These are phyloP conservation scores for Microplitis demolitor DNA, from an alignment of 1,140 invertebrate genomes.

Conservation along the genomic window DNA sequence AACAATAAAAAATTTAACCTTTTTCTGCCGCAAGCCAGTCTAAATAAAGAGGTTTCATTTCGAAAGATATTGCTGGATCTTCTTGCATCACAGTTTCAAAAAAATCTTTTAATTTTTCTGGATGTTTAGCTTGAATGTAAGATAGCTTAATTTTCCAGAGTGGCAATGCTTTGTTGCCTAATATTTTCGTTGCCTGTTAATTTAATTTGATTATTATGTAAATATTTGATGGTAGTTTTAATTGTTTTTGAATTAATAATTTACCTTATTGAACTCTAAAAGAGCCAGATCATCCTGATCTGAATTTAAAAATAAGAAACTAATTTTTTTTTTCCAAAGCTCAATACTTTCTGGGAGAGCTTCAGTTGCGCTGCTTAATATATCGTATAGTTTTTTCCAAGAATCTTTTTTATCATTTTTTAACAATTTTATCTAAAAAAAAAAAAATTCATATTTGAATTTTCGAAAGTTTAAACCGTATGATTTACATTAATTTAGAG, in stretches of 20 bases:
- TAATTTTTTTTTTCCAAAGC: slow-evolving; percentile 60
- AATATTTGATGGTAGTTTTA: neutral
- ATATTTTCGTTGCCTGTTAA: slow-evolving; percentile 49
- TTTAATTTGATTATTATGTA: slow-evolving; percentile 27
- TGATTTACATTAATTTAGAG: too few relatives aligned
- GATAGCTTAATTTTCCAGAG: slow-evolving; percentile 60
- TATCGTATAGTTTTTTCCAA: slow-evolving; percentile 49
- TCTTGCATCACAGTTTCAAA: slow-evolving; percentile 55
- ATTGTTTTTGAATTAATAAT: too few relatives aligned
- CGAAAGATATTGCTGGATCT: slow-evolving; percentile 45
- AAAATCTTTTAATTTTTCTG: slow-evolving; percentile 55
- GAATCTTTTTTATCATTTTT: slow-evolving; percentile 41
- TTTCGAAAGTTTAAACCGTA: too few relatives aligned
- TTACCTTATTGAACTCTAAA: slow-evolving; percentile 47
- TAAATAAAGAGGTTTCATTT: slow-evolving; percentile 59
- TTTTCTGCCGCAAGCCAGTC: slow-evolving; percentile 60
- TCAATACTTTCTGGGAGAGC: slow-evolving; percentile 53
- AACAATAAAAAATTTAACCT: slow-evolving; percentile 45
- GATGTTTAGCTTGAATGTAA: slow-evolving; percentile 53
- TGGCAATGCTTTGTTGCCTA: slow-evolving; percentile 54
- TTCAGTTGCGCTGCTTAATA: slow-evolving; percentile 58
- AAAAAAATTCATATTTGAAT: too few relatives aligned
- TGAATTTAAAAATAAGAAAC: slow-evolving; percentile 45
- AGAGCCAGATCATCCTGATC: slow-evolving; percentile 45
- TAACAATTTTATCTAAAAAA: slow-evolving; percentile 49